These are phyloP conservation scores for Zosterops borbonicus DNA, from an alignment of 2,113 vertebrate species.

Conservation along the genomic window DNA sequence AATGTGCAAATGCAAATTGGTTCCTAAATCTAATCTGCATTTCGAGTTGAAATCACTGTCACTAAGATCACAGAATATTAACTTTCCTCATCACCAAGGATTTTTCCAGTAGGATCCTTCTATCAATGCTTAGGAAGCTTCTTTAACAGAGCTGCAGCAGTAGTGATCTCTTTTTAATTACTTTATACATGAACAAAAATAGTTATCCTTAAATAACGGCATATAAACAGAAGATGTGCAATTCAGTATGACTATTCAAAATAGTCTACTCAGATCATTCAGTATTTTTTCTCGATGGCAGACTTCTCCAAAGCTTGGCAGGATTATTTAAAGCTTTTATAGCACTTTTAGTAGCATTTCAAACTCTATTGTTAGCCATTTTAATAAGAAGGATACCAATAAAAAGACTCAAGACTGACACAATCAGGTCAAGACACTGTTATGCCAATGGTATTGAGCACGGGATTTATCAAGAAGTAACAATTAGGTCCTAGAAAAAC, in stretches of 20 bases:
- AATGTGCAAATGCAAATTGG: background rate
- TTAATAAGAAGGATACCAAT: background rate
- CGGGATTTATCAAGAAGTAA: background rate
- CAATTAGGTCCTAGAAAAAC: background rate
- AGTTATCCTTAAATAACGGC: background rate
- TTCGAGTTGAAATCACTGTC: background rate
- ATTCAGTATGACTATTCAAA: background rate
- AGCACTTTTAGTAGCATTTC: background rate
- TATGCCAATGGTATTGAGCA: background rate
- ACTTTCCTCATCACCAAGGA: background rate
- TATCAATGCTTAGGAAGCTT: background rate
- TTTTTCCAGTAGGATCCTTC: background rate
- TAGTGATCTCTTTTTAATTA: background rate
- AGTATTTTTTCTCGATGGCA: background rate
- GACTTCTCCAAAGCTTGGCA: background rate
- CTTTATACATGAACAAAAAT: background rate
- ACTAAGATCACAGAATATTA: background rate
- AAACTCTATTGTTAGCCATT: background rate
- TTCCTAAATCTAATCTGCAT: background rate
- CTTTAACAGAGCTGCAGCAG: background rate
- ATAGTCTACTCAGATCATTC: background rate
- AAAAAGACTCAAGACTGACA: background rate
- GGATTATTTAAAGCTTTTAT: background rate
- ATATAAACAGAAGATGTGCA: background rate
- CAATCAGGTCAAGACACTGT: background rate